Percentiles rank a stretch among this genome's conserved stretches.
These are phyloP conservation scores for Tricholauxania praeusta DNA, from an alignment of 2,888 invertebrate species.

Conservation along the genomic window DNA sequence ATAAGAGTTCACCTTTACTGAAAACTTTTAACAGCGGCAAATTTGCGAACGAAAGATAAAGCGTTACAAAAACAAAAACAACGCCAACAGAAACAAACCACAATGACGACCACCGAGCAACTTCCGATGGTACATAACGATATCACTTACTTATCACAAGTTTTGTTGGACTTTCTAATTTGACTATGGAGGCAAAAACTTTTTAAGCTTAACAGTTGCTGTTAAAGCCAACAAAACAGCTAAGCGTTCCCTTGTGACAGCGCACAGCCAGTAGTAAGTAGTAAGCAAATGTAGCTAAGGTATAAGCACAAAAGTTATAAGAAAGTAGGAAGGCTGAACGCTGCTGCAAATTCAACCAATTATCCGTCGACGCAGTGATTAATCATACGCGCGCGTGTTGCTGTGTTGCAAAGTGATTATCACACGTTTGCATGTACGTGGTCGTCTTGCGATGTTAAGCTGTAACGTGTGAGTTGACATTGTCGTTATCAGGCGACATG, in stretches of 20 bases:
- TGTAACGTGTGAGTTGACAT: constrained; percentile 6
- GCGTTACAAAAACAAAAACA: neutral
- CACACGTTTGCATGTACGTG: constrained; percentile 26
- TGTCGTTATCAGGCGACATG: constrained; percentile 25
- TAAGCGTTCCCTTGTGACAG: constrained; percentile 27
- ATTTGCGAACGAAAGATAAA: constrained; percentile 29
- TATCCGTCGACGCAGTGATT: constrained; percentile 57
- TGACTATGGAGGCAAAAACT: constrained; percentile 26
- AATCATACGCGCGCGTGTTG: constrained; percentile 61
- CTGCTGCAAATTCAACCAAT: constrained; percentile 28
- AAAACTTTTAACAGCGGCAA: constrained; percentile 7
- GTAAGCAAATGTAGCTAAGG: neutral
- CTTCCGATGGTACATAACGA: constrained; percentile 24
- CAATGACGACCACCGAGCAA: constrained; percentile 13
- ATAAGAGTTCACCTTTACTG: constrained; percentile 1
- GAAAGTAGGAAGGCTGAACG: neutral
- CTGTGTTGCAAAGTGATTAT: constrained; percentile 24
- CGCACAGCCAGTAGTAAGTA: neutral
- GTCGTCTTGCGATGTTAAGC: neutral
- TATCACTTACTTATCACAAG: constrained; percentile 42
- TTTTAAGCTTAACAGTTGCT: constrained; percentile 18
- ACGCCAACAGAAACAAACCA: neutral
- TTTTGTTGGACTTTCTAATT: constrained; percentile 44
- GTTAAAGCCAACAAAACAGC: neutral
- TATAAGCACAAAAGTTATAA: neutral